These are phyloP conservation scores for Nixonia krombeini DNA, from an alignment of 1,140 invertebrate species.

Conservation along the genomic window DNA sequence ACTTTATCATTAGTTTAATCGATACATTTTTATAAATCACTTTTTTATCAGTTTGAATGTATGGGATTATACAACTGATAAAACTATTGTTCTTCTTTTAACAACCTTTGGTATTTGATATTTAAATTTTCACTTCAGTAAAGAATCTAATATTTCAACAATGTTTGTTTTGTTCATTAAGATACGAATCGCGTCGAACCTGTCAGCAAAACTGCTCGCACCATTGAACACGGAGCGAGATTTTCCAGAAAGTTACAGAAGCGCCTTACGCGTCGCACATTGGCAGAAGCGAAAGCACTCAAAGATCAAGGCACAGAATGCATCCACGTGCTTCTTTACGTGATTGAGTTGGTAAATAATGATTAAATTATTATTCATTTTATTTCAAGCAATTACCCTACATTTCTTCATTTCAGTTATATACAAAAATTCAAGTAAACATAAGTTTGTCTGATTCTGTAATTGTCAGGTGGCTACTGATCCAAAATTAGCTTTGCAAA, in stretches of 20 bases:
- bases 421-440: too few species aligned
- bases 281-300: constrained; percentile 81
- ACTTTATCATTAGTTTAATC: too few species aligned
- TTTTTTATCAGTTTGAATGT: too few species aligned
- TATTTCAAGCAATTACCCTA: too few species aligned
- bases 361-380: too few species aligned
- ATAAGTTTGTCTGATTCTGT: too few species aligned
- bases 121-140: too few species aligned
- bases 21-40: too few species aligned
- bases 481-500: constrained; percentile 81
- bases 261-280: constrained; percentile 80
- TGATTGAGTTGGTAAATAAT: constrained; percentile 80
- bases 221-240: constrained; percentile 81
- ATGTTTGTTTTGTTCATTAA: not conserved
- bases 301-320: constrained; percentile 85
- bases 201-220: constrained; percentile 75
- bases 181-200: constrained; percentile 47
- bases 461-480: constrained; percentile 83
- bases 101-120: too few species aligned
- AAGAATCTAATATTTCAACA: constrained; percentile 1
- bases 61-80: too few species aligned
- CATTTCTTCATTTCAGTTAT: too few species aligned
- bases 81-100: too few species aligned
- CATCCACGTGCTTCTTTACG: constrained; percentile 81
- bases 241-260: constrained; percentile 80